A percentile compares a stretch with the other conserved stretches of the same genome.
Conservation (phyloP, 2,797 vertebrate species). For the Cynopterus sphinx region DNA sequence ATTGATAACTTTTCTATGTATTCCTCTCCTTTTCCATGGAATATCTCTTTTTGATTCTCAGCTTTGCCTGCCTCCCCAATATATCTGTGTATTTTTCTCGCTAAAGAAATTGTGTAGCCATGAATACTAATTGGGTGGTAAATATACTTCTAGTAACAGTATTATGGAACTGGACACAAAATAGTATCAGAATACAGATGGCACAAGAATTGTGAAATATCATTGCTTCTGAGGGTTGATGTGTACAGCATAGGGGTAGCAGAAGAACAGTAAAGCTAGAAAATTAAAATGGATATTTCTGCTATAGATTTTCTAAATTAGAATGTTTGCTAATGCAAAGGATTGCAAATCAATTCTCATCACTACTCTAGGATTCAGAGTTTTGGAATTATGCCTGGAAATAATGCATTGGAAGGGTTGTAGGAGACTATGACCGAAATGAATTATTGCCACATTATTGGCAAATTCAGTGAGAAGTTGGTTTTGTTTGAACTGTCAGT, state of each 20-base stretch:
- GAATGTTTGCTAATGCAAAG: conserved; percentile 35
- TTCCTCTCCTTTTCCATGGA: not conserved
- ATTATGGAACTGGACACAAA: not conserved
- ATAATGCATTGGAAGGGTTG: not conserved
- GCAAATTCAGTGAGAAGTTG: conserved; percentile 47
- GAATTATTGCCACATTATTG: conserved; percentile 51
- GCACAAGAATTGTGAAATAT: not conserved
- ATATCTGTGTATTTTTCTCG: not conserved
- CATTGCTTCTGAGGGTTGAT: not conserved
- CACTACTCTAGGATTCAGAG: not conserved
- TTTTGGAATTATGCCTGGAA: conserved; percentile 61
- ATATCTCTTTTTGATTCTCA: not conserved
- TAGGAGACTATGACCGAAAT: not conserved
- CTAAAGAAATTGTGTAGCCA: not conserved
- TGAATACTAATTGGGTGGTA: not conserved
- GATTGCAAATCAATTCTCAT: conserved; percentile 10
- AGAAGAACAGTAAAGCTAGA: not conserved
- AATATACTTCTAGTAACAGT: not conserved
- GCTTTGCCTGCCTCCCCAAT: not conserved
- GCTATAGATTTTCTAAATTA: conserved; percentile 34
- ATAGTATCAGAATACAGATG: not conserved
- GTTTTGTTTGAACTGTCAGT: conserved; percentile 36
- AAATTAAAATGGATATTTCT: conserved; percentile 11
- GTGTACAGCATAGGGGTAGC: not conserved
- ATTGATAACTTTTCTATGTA: not conserved